Conservation (phyloP, 1,140 invertebrate genomes). For the Eubasilissa regina region DNA sequence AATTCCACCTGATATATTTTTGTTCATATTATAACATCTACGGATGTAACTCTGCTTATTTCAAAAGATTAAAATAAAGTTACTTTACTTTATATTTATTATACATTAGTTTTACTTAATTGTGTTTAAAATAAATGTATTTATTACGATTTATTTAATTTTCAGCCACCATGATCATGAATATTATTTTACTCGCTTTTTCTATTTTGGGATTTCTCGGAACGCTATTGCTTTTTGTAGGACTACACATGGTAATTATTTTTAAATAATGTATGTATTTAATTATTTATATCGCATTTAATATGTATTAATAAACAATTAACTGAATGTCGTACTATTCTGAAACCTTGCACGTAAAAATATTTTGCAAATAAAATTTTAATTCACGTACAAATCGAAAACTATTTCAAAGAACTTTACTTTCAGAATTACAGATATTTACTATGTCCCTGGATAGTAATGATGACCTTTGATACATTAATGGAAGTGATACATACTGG, state of each 20-base stretch:
- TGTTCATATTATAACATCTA: too few relatives aligned
- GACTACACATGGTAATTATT: neutral
- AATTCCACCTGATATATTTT: too few relatives aligned
- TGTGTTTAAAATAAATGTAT: too few relatives aligned
- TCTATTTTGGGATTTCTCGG: neutral
- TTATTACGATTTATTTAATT: neutral
- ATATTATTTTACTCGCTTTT: neutral
- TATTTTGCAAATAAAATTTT: too few relatives aligned
- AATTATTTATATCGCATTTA: neutral
- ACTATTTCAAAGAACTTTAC: neutral
- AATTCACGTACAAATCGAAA: too few relatives aligned
- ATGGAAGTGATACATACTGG: constrained; percentile 20
- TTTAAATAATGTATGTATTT: too few relatives aligned
- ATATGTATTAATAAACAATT: neutral
- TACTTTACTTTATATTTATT: too few relatives aligned
- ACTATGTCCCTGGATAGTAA: constrained; percentile 20
- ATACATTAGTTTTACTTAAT: too few relatives aligned
- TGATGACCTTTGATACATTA: neutral
- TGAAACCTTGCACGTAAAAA: too few relatives aligned
- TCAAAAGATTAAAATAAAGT: too few relatives aligned
- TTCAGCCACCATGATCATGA: neutral
- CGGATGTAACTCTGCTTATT: too few relatives aligned
- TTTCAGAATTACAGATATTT: constrained; percentile 17
- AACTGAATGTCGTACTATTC: too few relatives aligned
- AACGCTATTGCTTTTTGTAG: neutral